phyloP scores from a whole-genome alignment of 1,140 invertebrate genomes.

The Drosophila bipectinata region DNA sequence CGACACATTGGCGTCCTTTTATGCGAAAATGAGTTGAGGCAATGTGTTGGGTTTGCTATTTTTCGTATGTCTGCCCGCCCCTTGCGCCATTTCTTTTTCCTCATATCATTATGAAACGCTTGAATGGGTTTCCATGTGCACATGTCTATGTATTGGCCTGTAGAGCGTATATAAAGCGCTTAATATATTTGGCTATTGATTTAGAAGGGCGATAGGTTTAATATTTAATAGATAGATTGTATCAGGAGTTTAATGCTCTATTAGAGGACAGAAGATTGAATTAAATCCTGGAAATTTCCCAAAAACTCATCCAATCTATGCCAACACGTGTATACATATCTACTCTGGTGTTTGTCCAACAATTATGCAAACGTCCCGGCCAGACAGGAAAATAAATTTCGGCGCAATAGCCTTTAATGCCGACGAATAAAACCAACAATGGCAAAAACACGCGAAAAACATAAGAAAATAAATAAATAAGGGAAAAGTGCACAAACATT shows the following conservation, averaged over 20 bases:
- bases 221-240: conserved; percentile 58
- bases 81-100: conserved; percentile 23
- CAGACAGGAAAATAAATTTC: conserved; percentile 62
- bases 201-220: conserved; percentile 57
- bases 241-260: conserved; percentile 43
- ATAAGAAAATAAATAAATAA: conserved; percentile 48
- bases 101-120: conserved; percentile 75
- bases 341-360: conserved; percentile 32
- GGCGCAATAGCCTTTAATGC: conserved; percentile 41
- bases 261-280: conserved; percentile 3
- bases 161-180: conserved; percentile 14
- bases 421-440: conserved; percentile 31
- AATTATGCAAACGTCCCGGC: conserved; percentile 66
- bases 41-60: conserved; percentile 67
- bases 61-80: conserved; percentile 42
- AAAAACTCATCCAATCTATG: neutral
- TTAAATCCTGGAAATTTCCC: conserved; percentile 1
- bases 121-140: conserved; percentile 67
- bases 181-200: conserved; percentile 59
- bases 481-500: conserved; percentile 36
- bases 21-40: conserved; percentile 80
- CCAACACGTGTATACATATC: neutral
- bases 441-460: conserved; percentile 33
- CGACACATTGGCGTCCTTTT: conserved; percentile 79
- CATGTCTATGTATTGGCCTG: conserved; percentile 12